Evolutionary conservation across 2,113 vertebrate species (phyloP), one percentile per base, ranked within the genome.

Genomic region (Phaethornis superciliosus): DNA sequence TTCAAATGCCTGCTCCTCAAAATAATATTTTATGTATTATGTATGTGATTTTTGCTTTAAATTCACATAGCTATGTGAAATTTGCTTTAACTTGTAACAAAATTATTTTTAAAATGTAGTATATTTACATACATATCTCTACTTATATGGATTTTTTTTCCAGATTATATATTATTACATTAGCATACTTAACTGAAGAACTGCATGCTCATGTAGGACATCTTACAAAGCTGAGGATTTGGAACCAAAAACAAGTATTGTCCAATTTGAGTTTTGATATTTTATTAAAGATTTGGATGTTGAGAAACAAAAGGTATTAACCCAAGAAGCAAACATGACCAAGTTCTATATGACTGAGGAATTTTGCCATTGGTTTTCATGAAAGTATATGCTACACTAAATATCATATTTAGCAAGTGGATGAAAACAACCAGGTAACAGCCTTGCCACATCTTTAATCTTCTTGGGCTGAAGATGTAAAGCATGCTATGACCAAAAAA

Each of bases 71-170:
- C 40, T 40, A 40, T 40, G 79, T 30, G 6, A 1, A 40, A 10
- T 47, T 44, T 71, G 3, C 32, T 76, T 83, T 40, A 80, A 88
- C 60, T 30, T 33, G 9, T 6, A 82, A 82, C 14, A n/a, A 88
- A 74, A 58, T 6, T 1, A 24, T 0, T 44, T 64, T 85, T 10
- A 8, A 6, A n/a, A 79, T 69, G 1, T 9, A 54, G 5, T 42
- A 30, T 6, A 32, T 2, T 72, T 0, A 72, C 1, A 28, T 7
- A 59, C 0, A 0, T 64, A 77, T 30, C 19, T 42, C 21, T 60
- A 77, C 15, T 69, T 46, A 47, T 1, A 55, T 0, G 27, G 9
- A 81, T 1, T 14, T 76, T 93, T 87, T 85, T 24, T 49, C 40
- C 30, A 56, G 32, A 44, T 69, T 72, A 59, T 23, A 2, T 35